Evolutionary conservation across 2,113 vertebrate species (phyloP), one percentile per base, ranked within the genome.

Genomic region (Opisthocomus hoazin): DNA sequence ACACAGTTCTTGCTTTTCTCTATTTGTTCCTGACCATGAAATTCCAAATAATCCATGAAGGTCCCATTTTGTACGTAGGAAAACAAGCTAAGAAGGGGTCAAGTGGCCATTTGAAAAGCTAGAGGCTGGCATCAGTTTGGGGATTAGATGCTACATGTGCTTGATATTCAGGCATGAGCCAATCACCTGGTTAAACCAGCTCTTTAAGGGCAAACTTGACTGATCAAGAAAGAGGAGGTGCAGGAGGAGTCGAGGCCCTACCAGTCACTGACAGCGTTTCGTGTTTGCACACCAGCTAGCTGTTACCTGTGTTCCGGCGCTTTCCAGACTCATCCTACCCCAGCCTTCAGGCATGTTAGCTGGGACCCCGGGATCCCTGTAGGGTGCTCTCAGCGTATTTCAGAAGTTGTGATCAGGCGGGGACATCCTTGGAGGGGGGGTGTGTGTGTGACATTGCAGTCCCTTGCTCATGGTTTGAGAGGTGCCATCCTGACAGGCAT

Each of bases 221-320:
- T 50, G 27, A 84, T 9, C 84, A 60, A 93, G 77, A 87, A 95
- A 81, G 51, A 81, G 9, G 37, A 63, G 39, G 82, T 54, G 37
- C 79, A 88, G 54, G 57, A 84, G 45, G 24, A 93, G 17, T 11
- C 7, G 5, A 7, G 54, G 32, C 20, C 68, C 63, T 63, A 63
- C 10, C 14, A 48, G 68, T 41, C 58, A 24, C 46, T 43, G 26
- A n/a, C 46, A 84, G 16, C 2, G 1, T 4, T 43, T 37, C 4
- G 4, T 68, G 51, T 79, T 56, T 63, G 56, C 65, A 79, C 19
- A 74, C 14, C 69, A 87, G 41, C 58, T 80, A 80, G 45, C 48
- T 89, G 14, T 68, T 63, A 8, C 12, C 46, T 87, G 37, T 63
- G 34, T 87, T 78, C 74, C 48, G 90, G 70, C 11, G 7, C 90